A percentile compares a stretch with the other conserved stretches of the same genome.
Conservation (phyloP, 2,888 invertebrate species). For the Argyresthia goedartella region DNA sequence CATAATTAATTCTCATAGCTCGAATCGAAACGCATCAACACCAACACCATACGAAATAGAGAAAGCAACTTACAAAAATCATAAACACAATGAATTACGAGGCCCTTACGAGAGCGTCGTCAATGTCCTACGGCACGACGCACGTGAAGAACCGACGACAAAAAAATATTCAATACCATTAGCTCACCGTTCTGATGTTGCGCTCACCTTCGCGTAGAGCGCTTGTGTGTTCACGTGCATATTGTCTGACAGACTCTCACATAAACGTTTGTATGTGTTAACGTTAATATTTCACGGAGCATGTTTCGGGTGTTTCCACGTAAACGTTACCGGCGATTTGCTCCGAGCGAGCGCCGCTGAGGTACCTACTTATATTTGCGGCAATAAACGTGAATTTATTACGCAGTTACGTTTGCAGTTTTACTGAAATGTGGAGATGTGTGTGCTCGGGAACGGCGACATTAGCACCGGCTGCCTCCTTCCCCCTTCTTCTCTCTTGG, state of each 20-base stretch:
- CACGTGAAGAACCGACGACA: conserved; percentile 35
- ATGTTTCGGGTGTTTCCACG: conserved; percentile 37
- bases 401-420: conserved; percentile 62
- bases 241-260: conserved; percentile 41
- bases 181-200: conserved; percentile 46
- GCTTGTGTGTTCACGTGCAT: conserved; percentile 20
- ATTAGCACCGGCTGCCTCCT: conserved; percentile 36
- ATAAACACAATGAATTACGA: conserved; percentile 31
- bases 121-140: conserved; percentile 24
- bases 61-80: conserved; percentile 20
- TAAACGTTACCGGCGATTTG: conserved; percentile 49
- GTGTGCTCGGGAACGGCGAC: conserved; percentile 31
- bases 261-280: conserved; percentile 31
- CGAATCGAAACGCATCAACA: too few relatives aligned
- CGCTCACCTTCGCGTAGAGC: conserved; percentile 27
- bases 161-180: conserved; percentile 47
- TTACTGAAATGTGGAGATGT: conserved; percentile 61
- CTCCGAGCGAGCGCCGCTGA: conserved; percentile 48
- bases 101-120: conserved; percentile 23
- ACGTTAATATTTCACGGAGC: conserved; percentile 50
- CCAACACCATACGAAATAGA: conserved; percentile 3
- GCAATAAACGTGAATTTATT: conserved; percentile 68
- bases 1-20: too few relatives aligned
- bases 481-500: conserved; percentile 13
- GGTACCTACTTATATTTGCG: conserved; percentile 53